Evolutionary conservation across 2,113 vertebrate genomes (phyloP).

Genomic region (Lycaon pictus): DNA sequence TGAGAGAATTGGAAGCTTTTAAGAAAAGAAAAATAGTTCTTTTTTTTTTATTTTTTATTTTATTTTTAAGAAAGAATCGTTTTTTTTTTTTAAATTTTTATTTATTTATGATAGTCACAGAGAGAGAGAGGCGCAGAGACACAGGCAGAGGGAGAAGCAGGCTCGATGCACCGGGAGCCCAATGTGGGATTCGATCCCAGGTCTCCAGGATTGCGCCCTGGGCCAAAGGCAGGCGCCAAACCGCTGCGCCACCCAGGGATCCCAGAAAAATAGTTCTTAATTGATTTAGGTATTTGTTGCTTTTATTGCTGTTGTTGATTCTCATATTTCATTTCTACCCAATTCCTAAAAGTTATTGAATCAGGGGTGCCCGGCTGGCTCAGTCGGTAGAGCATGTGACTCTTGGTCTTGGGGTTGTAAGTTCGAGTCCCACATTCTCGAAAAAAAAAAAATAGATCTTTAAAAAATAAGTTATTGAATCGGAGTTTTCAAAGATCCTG

Average conservation of each 20-base stretch:
- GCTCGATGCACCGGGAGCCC: too few relatives aligned
- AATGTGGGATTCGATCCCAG: too few relatives aligned
- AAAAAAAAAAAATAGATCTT: not conserved
- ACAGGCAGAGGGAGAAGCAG: too few relatives aligned
- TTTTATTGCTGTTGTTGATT: not conserved
- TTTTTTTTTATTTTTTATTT: too few relatives aligned
- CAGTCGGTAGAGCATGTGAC: fast-evolving
- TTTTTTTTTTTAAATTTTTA: too few relatives aligned
- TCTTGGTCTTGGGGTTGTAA: not conserved
- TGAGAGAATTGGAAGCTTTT: slow-evolving; percentile 11
- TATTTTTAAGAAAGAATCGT: too few relatives aligned
- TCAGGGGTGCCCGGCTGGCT: not conserved
- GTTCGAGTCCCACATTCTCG: not conserved
- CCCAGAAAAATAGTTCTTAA: not conserved
- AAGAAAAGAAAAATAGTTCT: slow-evolving; percentile 2
- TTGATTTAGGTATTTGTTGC: not conserved
- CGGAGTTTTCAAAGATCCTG: not conserved
- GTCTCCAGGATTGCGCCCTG: too few relatives aligned
- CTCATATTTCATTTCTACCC: slow-evolving; percentile 32
- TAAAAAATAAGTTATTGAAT: not conserved
- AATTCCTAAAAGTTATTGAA: not conserved
- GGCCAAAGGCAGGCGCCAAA: too few relatives aligned
- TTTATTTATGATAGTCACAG: too few relatives aligned
- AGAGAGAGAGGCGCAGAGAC: too few relatives aligned
- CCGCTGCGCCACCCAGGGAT: too few relatives aligned